These are phyloP conservation scores for Teinopalpus imperialis DNA, from an alignment of 2,888 invertebrate species.

Conservation along the genomic window DNA sequence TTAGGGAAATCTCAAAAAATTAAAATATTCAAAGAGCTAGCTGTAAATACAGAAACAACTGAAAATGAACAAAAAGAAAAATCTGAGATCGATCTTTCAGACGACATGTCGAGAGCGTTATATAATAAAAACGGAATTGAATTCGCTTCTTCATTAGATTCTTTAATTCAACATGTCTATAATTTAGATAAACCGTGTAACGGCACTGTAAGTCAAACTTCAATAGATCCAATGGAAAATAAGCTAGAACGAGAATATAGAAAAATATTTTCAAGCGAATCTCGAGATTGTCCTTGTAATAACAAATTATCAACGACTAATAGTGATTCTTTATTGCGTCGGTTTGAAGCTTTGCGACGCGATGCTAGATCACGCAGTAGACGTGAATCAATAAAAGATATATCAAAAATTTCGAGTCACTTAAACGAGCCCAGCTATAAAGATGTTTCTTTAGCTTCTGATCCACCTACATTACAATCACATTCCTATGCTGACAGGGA, in stretches of 20 bases:
- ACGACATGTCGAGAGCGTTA: constrained; percentile 25
- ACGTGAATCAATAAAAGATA: constrained; percentile 44
- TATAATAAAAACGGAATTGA: constrained; percentile 30
- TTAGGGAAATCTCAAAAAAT: constrained; percentile 24
- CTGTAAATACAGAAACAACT: constrained; percentile 28
- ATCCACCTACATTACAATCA: constrained; percentile 60
- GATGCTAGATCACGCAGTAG: constrained; percentile 50
- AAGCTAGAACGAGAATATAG: constrained; percentile 61
- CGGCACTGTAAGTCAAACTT: constrained; percentile 41
- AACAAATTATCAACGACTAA: constrained; percentile 42
- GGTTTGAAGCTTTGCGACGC: constrained; percentile 58
- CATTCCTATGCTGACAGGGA: constrained; percentile 52
- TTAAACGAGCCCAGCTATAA: constrained; percentile 41
- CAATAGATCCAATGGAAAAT: constrained; percentile 55
- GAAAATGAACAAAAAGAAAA: constrained; percentile 29
- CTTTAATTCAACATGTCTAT: constrained; percentile 59
- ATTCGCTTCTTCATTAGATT: constrained; percentile 55
- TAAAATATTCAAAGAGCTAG: constrained; percentile 27
- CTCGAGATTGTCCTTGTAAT: constrained; percentile 40
- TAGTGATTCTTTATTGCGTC: constrained; percentile 50
- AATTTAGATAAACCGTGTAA: constrained; percentile 56
- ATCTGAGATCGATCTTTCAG: constrained; percentile 14
- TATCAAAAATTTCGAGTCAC: constrained; percentile 38
- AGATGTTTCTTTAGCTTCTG: constrained; percentile 61
- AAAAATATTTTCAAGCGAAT: constrained; percentile 49